These are phyloP conservation scores for Acrobasis consociella DNA, from an alignment of 2,888 invertebrate genomes.

Conservation along the genomic window DNA sequence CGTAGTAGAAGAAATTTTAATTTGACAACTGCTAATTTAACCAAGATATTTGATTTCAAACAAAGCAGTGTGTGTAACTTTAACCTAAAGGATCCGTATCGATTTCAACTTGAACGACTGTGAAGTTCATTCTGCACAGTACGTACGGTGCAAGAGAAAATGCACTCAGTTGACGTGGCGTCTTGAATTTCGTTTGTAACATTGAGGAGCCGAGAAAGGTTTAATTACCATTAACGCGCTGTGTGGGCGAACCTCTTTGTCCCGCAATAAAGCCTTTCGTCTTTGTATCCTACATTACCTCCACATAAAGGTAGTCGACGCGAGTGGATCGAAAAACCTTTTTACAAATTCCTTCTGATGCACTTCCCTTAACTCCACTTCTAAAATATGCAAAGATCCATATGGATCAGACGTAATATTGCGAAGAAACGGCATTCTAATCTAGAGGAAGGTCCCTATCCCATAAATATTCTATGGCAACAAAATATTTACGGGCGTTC, in stretches of 20 bases:
- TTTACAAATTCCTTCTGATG: constrained; percentile 51
- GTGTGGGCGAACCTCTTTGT: constrained; percentile 50
- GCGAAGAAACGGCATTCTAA: constrained; percentile 72
- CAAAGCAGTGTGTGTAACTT: neutral
- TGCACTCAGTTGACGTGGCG: constrained; percentile 18
- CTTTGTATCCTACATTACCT: constrained; percentile 25
- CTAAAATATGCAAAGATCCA: constrained; percentile 69
- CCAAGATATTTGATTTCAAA: neutral
- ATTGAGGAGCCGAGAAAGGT: constrained; percentile 39
- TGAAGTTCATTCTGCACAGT: neutral
- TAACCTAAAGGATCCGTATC: neutral
- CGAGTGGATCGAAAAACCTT: constrained; percentile 35
- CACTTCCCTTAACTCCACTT: constrained; percentile 38
- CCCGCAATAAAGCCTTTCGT: constrained; percentile 15
- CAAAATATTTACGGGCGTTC: constrained; percentile 63
- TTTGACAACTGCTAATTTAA: too few relatives aligned
- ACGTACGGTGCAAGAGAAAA: constrained; percentile 2
- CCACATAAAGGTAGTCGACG: constrained; percentile 22
- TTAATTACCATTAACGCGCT: constrained; percentile 53
- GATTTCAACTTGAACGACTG: neutral
- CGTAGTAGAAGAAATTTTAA: too few relatives aligned
- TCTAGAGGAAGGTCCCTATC: constrained; percentile 59
- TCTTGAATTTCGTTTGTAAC: constrained; percentile 28
- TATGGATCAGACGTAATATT: constrained; percentile 60
- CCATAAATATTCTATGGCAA: constrained; percentile 73